phyloP scores from a whole-genome alignment of 2,888 invertebrate species.

The Meandrusa payeni region DNA sequence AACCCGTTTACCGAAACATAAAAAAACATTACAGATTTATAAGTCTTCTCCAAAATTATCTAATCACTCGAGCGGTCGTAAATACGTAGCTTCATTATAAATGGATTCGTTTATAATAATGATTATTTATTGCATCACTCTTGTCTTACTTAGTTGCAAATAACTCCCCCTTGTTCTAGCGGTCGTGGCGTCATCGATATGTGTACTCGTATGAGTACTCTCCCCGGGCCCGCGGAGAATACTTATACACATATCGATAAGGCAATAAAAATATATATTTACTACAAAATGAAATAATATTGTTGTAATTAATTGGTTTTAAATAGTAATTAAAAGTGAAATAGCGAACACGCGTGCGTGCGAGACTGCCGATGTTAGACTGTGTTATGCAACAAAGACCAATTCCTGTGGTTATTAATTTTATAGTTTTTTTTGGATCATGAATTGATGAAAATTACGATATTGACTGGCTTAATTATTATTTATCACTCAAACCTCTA shows the following conservation, averaged over 20 bases:
- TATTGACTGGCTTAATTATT: too few relatives aligned
- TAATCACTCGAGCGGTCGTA: too few relatives aligned
- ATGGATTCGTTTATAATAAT: neutral
- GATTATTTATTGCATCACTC: slow-evolving; percentile 4
- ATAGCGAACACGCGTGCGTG: slow-evolving; percentile 61
- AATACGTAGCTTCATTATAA: too few relatives aligned
- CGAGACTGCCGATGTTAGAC: slow-evolving; percentile 38
- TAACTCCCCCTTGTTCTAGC: slow-evolving; percentile 2
- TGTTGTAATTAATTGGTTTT: slow-evolving; percentile 64
- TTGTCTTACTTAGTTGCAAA: slow-evolving; percentile 10
- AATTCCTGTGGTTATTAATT: neutral
- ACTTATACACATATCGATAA: slow-evolving; percentile 20
- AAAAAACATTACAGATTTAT: too few relatives aligned
- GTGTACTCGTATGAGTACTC: too few relatives aligned
- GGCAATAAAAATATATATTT: slow-evolving; percentile 33
- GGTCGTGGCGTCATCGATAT: slow-evolving; percentile 2
- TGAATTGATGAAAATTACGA: too few relatives aligned
- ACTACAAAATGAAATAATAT: slow-evolving; percentile 49
- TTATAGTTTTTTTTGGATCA: neutral
- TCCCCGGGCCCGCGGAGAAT: neutral
- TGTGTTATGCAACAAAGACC: slow-evolving; percentile 32
- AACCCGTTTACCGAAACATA: too few relatives aligned
- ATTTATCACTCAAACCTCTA: too few relatives aligned
- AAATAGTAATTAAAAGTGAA: slow-evolving; percentile 70
- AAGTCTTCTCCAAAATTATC: too few relatives aligned